Conservation (phyloP, 1,140 invertebrate species). For the Zaprionus ornatus region DNA sequence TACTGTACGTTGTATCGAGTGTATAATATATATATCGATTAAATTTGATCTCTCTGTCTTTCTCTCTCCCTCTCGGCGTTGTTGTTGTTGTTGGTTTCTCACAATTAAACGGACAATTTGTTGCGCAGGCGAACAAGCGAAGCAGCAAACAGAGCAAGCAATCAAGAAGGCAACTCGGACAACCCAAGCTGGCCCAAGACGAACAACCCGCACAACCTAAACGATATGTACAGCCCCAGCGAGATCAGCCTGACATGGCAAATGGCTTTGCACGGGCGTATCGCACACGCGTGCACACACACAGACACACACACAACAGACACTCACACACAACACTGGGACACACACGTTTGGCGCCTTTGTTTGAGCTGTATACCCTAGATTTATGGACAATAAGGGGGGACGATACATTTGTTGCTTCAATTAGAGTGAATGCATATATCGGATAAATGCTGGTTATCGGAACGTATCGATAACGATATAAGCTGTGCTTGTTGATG, state of each 20-base stretch:
- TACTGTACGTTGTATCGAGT: too few relatives aligned
- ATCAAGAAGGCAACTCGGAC: slow-evolving; percentile 4
- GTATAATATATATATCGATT: slow-evolving; percentile 6
- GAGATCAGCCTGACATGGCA: slow-evolving; percentile 8
- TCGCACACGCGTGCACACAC: slow-evolving; percentile 25
- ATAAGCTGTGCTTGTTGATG: too few relatives aligned
- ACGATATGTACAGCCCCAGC: background rate
- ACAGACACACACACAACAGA: slow-evolving; percentile 16
- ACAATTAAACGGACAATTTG: slow-evolving; percentile 72
- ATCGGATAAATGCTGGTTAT: too few relatives aligned
- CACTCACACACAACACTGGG: slow-evolving; percentile 5
- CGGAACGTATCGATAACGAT: too few relatives aligned
- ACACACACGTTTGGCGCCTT: slow-evolving; percentile 35
- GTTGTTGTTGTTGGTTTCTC: slow-evolving; percentile 62
- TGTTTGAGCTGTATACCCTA: slow-evolving; percentile 8
- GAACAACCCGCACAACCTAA: background rate
- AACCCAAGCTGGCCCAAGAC: background rate
- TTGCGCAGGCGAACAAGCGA: slow-evolving; percentile 62
- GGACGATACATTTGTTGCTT: too few relatives aligned
- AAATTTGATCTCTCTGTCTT: slow-evolving; percentile 19
- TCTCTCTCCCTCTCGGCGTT: slow-evolving; percentile 1
- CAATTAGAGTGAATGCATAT: background rate
- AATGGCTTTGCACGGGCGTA: slow-evolving; percentile 48
- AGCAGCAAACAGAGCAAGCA: slow-evolving; percentile 9
- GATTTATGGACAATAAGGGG: background rate